Evolutionary conservation across 2,888 invertebrate species (phyloP).

Genomic region (Belgica antarctica): DNA sequence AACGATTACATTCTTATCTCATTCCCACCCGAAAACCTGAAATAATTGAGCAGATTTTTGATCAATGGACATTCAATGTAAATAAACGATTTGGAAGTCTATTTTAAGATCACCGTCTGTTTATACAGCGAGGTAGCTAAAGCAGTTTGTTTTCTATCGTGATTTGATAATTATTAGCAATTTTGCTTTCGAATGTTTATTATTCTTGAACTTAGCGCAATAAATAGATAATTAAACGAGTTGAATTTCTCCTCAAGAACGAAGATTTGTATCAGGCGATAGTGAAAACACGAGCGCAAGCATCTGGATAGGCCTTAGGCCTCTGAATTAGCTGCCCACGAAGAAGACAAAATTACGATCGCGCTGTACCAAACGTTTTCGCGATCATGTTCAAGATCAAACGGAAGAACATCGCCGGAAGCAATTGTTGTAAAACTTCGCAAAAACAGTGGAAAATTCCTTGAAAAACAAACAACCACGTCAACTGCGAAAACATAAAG

Average conservation of each 20-base stretch:
- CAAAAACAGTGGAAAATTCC: no score
- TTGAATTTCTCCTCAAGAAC: neutral
- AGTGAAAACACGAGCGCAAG: neutral
- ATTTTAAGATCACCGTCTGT: neutral
- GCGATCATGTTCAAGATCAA: neutral
- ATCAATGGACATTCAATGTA: slow-evolving; percentile 10
- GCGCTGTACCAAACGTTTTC: no score
- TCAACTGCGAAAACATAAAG: no score
- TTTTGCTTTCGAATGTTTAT: slow-evolving; percentile 16
- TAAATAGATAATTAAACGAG: slow-evolving; percentile 21
- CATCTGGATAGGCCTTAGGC: neutral
- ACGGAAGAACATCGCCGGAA: neutral
- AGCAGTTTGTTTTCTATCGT: neutral
- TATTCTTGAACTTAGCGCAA: slow-evolving; percentile 19
- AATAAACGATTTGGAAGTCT: slow-evolving; percentile 4
- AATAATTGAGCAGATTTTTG: neutral
- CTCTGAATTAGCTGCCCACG: neutral
- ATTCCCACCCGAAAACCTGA: neutral
- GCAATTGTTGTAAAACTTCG: no score
- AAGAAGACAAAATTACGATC: neutral
- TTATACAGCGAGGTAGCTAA: neutral
- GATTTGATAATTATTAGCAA: slow-evolving; percentile 17
- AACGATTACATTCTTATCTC: slow-evolving; percentile 3
- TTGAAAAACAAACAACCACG: no score
- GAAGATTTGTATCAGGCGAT: neutral